These are phyloP conservation scores for Phortica magna DNA, from an alignment of 2,888 invertebrate genomes.

Conservation along the genomic window DNA sequence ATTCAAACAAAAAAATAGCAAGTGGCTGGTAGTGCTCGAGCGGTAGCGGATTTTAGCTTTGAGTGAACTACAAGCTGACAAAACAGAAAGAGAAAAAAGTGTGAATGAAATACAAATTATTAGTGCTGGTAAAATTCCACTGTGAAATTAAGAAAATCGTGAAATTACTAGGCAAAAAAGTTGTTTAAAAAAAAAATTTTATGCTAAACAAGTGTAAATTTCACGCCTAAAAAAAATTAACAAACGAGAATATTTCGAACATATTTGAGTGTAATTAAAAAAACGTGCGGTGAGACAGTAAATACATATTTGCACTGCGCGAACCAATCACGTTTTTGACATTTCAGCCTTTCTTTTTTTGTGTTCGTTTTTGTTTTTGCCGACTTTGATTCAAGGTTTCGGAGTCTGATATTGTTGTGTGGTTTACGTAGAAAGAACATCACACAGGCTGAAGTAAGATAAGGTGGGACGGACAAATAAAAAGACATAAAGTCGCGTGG, in stretches of 20 bases:
- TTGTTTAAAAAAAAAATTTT: neutral
- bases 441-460: neutral
- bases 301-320: slow-evolving; percentile 18
- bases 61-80: slow-evolving; percentile 53
- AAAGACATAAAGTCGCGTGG: slow-evolving; percentile 36
- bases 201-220: slow-evolving; percentile 37
- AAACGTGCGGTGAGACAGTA: slow-evolving; percentile 57
- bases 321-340: slow-evolving; percentile 62
- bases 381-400: slow-evolving; percentile 55
- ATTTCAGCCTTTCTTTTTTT: slow-evolving; percentile 46
- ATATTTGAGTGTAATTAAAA: slow-evolving; percentile 20
- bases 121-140: slow-evolving; percentile 68
- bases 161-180: slow-evolving; percentile 55
- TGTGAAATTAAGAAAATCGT: slow-evolving; percentile 65
- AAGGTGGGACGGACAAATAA: neutral
- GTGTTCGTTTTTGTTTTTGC: slow-evolving; percentile 20
- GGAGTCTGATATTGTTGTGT: neutral
- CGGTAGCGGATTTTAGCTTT: slow-evolving; percentile 48
- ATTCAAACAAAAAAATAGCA: too few relatives aligned
- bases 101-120: slow-evolving; percentile 37
- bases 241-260: neutral
- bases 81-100: slow-evolving; percentile 48
- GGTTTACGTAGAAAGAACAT: neutral
- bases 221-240: slow-evolving; percentile 34
- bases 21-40: slow-evolving; percentile 63